Evolutionary conservation across 1,140 invertebrate species (phyloP).

Genomic region (Drosophila oshimai): DNA sequence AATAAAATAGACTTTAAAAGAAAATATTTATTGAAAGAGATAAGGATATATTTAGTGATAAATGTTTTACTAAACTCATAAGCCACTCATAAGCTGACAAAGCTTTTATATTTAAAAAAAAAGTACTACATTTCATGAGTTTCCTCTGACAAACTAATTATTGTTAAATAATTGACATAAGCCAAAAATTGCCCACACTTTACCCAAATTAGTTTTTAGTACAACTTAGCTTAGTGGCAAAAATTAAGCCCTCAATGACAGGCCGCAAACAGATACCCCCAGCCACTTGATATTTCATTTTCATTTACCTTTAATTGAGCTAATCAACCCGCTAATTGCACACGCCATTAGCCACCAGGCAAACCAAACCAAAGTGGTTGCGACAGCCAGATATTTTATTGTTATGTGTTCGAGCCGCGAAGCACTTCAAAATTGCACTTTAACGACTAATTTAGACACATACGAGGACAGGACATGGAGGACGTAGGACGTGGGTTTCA

Average conservation of each 20-base stretch:
- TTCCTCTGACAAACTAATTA: no score
- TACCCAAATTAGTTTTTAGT: neutral
- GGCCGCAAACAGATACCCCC: slow-evolving; percentile 12
- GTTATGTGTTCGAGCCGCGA: slow-evolving; percentile 40
- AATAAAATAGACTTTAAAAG: no score
- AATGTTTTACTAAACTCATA: no score
- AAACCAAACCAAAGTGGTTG: slow-evolving; percentile 15
- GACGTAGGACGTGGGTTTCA: slow-evolving; percentile 41
- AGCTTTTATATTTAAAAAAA: no score
- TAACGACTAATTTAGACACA: slow-evolving; percentile 74
- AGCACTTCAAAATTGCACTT: slow-evolving; percentile 75
- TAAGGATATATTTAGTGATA: no score
- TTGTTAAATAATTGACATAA: no score
- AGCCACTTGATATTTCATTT: slow-evolving; percentile 64
- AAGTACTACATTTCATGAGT: no score
- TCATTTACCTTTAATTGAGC: slow-evolving; percentile 75
- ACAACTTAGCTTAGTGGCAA: neutral
- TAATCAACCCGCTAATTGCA: slow-evolving; percentile 75
- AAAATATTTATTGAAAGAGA: no score
- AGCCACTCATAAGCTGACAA: no score
- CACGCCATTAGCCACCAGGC: slow-evolving; percentile 46
- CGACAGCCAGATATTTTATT: slow-evolving; percentile 66
- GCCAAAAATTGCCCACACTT: neutral
- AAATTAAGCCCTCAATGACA: neutral
- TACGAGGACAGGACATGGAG: slow-evolving; percentile 28